These are phyloP conservation scores for Theodoxus fluviatilis DNA, from an alignment of 2,888 invertebrate species.

Conservation along the genomic window DNA sequence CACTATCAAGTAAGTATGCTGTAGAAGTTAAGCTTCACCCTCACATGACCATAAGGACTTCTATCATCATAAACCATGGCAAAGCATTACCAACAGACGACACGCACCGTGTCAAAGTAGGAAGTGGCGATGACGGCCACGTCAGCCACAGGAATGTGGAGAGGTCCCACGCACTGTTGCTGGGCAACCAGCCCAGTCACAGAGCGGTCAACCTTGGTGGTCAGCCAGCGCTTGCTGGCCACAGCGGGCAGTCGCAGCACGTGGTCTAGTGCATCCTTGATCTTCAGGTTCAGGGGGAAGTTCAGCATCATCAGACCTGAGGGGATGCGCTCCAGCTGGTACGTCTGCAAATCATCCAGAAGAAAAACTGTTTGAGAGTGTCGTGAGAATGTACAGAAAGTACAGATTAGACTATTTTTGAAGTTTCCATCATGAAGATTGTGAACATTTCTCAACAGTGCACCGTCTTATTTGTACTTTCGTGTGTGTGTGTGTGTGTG, in stretches of 20 bases:
- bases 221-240: constrained; percentile 92
- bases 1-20: too few species aligned
- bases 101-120: constrained; percentile 71
- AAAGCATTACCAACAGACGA: too few species aligned
- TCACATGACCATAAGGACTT: too few species aligned
- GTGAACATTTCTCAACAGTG: neutral
- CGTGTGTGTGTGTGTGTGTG: too few species aligned
- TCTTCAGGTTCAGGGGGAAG: constrained; percentile 71
- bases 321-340: constrained; percentile 71
- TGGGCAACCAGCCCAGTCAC: constrained; percentile 95
- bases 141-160: constrained; percentile 95
- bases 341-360: constrained; percentile 67
- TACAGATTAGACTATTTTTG: neutral
- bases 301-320: constrained; percentile 67
- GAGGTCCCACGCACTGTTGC: constrained; percentile 96
- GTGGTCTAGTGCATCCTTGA: constrained; percentile 76
- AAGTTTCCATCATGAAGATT: neutral
- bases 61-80: too few species aligned
- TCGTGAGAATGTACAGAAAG: neutral
- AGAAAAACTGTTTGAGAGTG: neutral
- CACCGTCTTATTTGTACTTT: too few species aligned
- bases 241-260: constrained; percentile 88
- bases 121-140: constrained; percentile 87
- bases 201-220: constrained; percentile 84
- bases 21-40: too few species aligned